Evolutionary conservation across 2,888 invertebrate species (phyloP), one percentile per base, ranked within the genome.

Genomic region (Cosmia trapezina): DNA sequence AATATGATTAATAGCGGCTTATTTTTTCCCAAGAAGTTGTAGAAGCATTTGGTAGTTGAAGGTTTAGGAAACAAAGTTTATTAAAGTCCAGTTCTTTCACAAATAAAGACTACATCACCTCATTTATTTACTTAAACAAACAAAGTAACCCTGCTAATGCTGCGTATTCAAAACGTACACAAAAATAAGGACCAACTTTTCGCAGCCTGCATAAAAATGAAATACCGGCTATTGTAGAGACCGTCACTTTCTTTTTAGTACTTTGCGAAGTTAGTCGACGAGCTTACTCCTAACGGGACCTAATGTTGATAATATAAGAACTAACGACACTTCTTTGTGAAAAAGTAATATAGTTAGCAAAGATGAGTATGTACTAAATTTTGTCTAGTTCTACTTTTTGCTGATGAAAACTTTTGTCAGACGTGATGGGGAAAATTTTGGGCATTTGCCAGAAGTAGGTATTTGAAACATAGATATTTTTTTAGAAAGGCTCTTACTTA

Each of bases 241-340:
- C 11, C 7, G 49, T 65, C n/a, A 63, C 17, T 65, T 65, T 78
- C 45, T 81, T 81, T 76, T 68, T 62, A 73, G 64, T 68, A 66
- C 65, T 83, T 72, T 69, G 28, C 33, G 49, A 83, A 81, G 71
- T 79, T 64, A 74, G 68, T 56, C 63, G 14, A 6, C 37, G 54
- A 72, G 70, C 70, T 76, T 33, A 65, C 54, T 60, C 8, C 19
- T 56, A 69, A 60, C 51, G 37, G 28, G 17, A n/a, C 72, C 53
- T 76, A 70, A 83, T 83, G 70, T 67, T 68, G 43, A 64, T 79
- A 64, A 75, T 79, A 72, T 83, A 76, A 72, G 63, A 71, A 65
- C 64, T 68, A 83, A 83, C 70, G 70, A 72, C 70, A 72, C 56
- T 83, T 75, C 73, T 77, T 80, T 77, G 37, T 33, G 70, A 66